These are phyloP conservation scores for Eulemur mongoz DNA, from an alignment of 2,797 vertebrate species.

Conservation along the genomic window DNA sequence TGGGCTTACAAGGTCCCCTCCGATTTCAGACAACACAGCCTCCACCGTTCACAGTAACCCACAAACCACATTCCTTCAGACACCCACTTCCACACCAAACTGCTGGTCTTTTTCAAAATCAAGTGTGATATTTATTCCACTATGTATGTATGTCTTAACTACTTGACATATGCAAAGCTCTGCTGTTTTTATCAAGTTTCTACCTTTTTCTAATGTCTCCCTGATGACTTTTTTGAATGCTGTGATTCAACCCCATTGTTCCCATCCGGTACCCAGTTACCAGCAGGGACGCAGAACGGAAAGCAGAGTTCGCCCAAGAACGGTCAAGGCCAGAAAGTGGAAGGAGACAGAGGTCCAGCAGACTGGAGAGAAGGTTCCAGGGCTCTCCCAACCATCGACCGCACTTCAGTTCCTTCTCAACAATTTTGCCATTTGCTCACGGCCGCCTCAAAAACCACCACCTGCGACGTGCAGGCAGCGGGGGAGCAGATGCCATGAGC, in stretches of 20 bases:
- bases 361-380: neutral
- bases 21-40: neutral
- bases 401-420: neutral
- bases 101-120: neutral
- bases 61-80: neutral
- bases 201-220: neutral
- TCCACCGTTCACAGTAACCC: neutral
- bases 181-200: neutral
- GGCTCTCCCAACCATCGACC: neutral
- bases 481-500: neutral
- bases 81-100: neutral
- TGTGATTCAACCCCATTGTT: neutral
- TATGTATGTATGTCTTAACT: neutral
- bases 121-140: neutral
- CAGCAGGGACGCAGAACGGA: neutral
- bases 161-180: neutral
- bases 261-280: neutral
- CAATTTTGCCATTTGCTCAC: fast-evolving
- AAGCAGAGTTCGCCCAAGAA: neutral
- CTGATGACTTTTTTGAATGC: neutral
- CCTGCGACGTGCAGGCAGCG: fast-evolving
- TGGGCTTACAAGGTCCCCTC: neutral
- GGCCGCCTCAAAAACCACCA: neutral
- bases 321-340: neutral
- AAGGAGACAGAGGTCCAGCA: neutral